Base-by-base conservation (phyloP, 92 coral and sea anemone genomes). In the Siderastrea radians region DNA sequence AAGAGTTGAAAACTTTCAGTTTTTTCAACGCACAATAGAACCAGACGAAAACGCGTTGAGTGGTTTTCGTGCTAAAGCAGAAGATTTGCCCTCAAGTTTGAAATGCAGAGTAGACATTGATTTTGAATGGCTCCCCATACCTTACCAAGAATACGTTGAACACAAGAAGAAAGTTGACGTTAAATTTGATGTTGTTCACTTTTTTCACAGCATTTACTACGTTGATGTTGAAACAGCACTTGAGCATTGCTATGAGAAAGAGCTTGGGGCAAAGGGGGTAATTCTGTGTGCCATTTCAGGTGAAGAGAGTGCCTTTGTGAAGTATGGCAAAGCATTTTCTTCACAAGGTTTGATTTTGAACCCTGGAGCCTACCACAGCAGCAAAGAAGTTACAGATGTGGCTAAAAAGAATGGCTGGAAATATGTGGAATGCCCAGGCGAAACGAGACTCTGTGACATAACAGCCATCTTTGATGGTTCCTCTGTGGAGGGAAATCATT, bases 211-310 rank as follows among this genome's bases (percentile, higher is more conserved):
- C 63, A 26, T 67, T 13, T 80, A 80, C 75, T 80, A 17, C 19
- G 48, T 46, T 15, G 75, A 8, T 44, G 7, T 80, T 14, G 84
- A 80, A 59, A 17, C 52, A 19, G 64, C 84, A 8, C 51, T 80
- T 3, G 43, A 49, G 50, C 61, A 80, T 54, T 80, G 84, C 75
- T 80, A 80, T 49, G 84, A 65, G 75, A 80, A 80, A 55, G 74
- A 65, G 12, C 84, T 80, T 51, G 75, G 75, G 0, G 9, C 61
- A 13, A 19, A 68, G 12, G 74, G 84, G 26, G 7, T 65, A 4
- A 80, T 80, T 19, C 14, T 49, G 5, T 65, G 84, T 16, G 3
- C 26, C 3, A 26, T 80, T 26, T 4, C 3, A 16, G 4, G 45
- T 26, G 64, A 80, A 16, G 49, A 54, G 44, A 65, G 62, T 54